These are phyloP conservation scores for Magallana angulata DNA, from an alignment of 1,140 invertebrate genomes.

Conservation along the genomic window DNA sequence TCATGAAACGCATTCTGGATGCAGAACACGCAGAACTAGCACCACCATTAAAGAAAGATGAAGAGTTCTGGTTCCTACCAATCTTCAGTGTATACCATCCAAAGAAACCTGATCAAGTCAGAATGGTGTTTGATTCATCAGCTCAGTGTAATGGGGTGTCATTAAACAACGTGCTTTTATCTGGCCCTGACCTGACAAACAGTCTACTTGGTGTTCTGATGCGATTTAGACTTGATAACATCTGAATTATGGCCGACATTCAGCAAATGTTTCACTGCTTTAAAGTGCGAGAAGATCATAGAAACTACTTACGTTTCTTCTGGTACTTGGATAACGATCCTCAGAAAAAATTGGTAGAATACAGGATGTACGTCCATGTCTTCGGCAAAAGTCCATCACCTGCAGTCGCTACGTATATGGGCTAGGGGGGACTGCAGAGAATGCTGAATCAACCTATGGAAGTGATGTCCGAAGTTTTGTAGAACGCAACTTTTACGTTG, in stretches of 20 bases:
- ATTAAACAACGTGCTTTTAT: background rate
- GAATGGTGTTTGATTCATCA: constrained; percentile 36
- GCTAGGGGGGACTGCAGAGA: too few relatives aligned
- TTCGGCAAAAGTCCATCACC: too few relatives aligned
- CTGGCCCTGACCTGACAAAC: constrained; percentile 14
- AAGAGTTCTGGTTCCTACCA: background rate
- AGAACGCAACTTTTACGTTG: too few relatives aligned
- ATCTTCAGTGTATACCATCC: background rate
- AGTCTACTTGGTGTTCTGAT: constrained; percentile 22
- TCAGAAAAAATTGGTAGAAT: too few relatives aligned
- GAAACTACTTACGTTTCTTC: constrained; percentile 45
- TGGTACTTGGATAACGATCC: constrained; percentile 43
- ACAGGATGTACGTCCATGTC: too few relatives aligned
- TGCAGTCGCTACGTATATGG: too few relatives aligned
- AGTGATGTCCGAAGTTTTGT: too few relatives aligned
- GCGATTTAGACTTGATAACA: background rate
- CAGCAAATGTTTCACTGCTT: constrained; percentile 52
- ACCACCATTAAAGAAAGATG: background rate
- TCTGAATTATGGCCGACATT: constrained; percentile 41
- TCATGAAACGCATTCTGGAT: background rate
- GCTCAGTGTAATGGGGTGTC: background rate
- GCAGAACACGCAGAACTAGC: background rate
- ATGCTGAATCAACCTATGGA: too few relatives aligned
- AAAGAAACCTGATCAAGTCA: background rate
- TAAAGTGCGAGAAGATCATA: constrained; percentile 18